phyloP scores from a whole-genome alignment of 1,140 invertebrate species.

The Penaeus chinensis region DNA sequence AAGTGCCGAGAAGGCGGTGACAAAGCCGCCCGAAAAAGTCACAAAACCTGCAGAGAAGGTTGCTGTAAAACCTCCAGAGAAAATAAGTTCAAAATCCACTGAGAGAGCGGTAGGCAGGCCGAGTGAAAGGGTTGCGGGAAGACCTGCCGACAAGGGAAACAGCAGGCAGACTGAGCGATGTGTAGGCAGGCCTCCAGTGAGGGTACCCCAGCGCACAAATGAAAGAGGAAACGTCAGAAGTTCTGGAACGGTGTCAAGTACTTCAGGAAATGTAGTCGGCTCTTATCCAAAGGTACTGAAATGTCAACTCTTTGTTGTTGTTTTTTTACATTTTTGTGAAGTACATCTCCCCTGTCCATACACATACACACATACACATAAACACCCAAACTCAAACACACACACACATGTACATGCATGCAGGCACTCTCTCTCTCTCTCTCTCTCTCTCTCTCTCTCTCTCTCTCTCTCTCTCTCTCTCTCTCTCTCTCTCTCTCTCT shows the following conservation, averaged over 20 bases:
- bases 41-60: background rate
- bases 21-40: background rate
- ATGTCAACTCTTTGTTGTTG: background rate
- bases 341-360: too few relatives aligned
- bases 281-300: slow-evolving; percentile 15
- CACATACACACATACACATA: too few relatives aligned
- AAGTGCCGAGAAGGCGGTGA: background rate
- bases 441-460: too few relatives aligned
- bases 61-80: slow-evolving; percentile 12
- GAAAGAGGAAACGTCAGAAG: slow-evolving; percentile 1
- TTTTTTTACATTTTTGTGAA: too few relatives aligned
- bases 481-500: too few relatives aligned
- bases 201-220: background rate
- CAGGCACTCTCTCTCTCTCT: too few relatives aligned
- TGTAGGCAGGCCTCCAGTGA: background rate
- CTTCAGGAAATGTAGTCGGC: slow-evolving; percentile 7
- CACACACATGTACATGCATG: too few relatives aligned
- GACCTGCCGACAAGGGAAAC: background rate
- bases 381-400: too few relatives aligned
- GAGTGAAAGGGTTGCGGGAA: background rate
- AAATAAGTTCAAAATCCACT: background rate
- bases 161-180: background rate
- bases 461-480: too few relatives aligned
- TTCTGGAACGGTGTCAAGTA: background rate
- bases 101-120: background rate